Evolutionary conservation across 2,888 invertebrate species (phyloP).

Genomic region (Zygothrica quintamaculata): DNA sequence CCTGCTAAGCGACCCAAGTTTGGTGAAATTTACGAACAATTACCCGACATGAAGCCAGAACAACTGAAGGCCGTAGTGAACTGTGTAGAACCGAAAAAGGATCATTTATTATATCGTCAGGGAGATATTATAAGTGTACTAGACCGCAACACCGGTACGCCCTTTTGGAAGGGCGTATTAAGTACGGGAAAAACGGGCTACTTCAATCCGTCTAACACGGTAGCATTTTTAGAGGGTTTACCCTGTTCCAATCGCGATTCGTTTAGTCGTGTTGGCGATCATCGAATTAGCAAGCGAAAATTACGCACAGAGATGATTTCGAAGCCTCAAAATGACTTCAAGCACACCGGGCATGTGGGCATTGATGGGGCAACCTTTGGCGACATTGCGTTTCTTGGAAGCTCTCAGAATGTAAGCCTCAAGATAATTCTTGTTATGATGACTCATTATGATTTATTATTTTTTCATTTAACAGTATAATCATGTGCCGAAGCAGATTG

Average conservation of each 20-base stretch:
- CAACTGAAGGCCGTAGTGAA: constrained; percentile 92
- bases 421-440: no score
- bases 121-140: constrained; percentile 97
- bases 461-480: constrained; percentile 86
- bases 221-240: constrained; percentile 90
- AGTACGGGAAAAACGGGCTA: constrained; percentile 96
- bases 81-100: constrained; percentile 86
- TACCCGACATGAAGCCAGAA: constrained; percentile 95
- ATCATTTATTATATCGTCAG: constrained; percentile 92
- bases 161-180: constrained; percentile 96
- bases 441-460: not conserved
- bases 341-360: constrained; percentile 98
- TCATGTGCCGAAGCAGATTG: constrained; percentile 94
- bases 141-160: constrained; percentile 90
- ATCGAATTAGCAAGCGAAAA: constrained; percentile 87
- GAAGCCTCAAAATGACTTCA: constrained; percentile 97
- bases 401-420: constrained; percentile 83
- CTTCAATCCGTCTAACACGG: constrained; percentile 95
- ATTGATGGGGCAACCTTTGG: constrained; percentile 99
- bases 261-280: constrained; percentile 86
- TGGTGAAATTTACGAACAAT: constrained; percentile 90
- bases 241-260: constrained; percentile 86
- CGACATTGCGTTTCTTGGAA: constrained; percentile 89
- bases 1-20: constrained; percentile 95
- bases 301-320: constrained; percentile 97